Evolutionary conservation across 2,113 vertebrate species (phyloP).

Genomic region (Osmerus eperlanus): DNA sequence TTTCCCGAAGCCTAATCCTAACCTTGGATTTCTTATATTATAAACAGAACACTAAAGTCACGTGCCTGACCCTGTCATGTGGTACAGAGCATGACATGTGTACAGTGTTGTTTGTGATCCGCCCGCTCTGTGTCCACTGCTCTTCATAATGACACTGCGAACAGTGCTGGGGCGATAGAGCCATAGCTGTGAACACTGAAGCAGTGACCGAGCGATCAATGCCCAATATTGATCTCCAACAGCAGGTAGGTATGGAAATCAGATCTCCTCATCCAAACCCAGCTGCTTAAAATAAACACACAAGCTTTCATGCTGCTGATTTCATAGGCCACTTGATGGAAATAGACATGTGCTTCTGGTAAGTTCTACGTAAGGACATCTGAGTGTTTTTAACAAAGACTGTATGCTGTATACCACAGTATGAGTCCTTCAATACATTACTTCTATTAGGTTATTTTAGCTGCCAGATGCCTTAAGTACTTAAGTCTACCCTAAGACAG

Average conservation of each 20-base stretch:
- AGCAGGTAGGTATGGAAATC: constrained; percentile 5
- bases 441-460: neutral
- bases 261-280: neutral
- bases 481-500: too few relatives aligned
- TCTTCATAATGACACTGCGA: neutral
- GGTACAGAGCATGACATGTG: too few relatives aligned
- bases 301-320: neutral
- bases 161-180: neutral
- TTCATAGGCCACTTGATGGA: neutral
- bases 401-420: too few relatives aligned
- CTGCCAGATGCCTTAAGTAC: too few relatives aligned
- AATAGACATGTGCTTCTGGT: neutral
- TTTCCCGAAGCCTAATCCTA: too few relatives aligned
- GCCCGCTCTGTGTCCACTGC: too few relatives aligned
- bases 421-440: neutral
- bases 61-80: too few relatives aligned
- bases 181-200: neutral
- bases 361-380: neutral
- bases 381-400: neutral
- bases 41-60: too few relatives aligned
- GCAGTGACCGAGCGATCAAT: neutral
- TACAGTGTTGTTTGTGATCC: too few relatives aligned
- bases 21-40: too few relatives aligned
- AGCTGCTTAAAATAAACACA: neutral
- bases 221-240: neutral